Conservation (phyloP, 1,140 invertebrate species). For the Pissodes strobi region DNA sequence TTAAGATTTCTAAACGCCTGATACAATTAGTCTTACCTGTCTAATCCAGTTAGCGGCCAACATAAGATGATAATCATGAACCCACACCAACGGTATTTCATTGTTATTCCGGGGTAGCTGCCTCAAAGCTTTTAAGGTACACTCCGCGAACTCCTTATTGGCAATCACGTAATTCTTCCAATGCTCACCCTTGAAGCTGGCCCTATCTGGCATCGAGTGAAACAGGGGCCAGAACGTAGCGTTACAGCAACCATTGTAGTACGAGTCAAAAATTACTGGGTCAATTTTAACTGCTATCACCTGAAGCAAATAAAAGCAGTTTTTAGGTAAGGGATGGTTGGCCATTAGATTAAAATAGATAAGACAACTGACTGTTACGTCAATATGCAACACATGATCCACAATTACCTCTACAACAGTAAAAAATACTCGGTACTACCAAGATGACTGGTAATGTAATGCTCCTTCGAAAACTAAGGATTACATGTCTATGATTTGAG, state of each 20-base stretch:
- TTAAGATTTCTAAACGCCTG: not conserved
- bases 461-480: no score
- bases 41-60: conserved; percentile 86
- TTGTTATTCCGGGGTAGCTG: conserved; percentile 62
- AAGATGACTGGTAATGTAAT: no score
- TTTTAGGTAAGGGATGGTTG: no score
- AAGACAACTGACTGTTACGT: no score
- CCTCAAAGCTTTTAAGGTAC: conserved; percentile 75
- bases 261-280: conserved; percentile 75
- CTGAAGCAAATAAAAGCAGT: conserved; percentile 60
- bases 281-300: conserved; percentile 80
- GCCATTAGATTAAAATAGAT: no score
- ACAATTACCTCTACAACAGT: no score
- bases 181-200: conserved; percentile 65
- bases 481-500: no score
- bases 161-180: conserved; percentile 82
- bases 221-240: conserved; percentile 91
- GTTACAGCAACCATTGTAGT: conserved; percentile 92
- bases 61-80: conserved; percentile 93
- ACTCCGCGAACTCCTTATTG: conserved; percentile 81
- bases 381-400: no score
- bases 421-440: no score
- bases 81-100: conserved; percentile 78
- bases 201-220: conserved; percentile 84
- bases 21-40: conserved; percentile 62